Conservation (phyloP, 2,797 vertebrate species). For the Catamblyrhynchus diadema region DNA sequence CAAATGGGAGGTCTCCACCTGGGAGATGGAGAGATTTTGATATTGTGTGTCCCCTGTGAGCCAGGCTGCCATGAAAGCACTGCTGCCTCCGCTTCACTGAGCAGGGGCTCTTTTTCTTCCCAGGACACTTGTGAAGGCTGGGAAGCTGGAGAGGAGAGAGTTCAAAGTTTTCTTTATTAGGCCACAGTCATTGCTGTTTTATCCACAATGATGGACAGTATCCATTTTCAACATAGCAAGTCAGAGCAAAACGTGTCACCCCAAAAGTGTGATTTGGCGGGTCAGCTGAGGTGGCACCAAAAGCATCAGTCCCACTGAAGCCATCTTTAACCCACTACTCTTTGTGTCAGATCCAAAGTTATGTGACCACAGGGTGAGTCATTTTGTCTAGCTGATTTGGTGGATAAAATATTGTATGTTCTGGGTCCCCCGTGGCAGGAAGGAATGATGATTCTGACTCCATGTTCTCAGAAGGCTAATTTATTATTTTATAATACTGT, state of each 20-base stretch:
- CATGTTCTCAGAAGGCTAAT: not conserved
- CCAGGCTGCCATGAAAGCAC: not conserved
- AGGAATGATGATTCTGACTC: not conserved
- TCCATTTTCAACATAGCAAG: not conserved
- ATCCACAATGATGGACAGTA: not conserved
- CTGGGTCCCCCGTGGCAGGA: not conserved
- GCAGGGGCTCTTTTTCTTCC: not conserved
- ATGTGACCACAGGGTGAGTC: not conserved
- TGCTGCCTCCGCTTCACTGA: not conserved
- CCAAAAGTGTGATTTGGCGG: not conserved
- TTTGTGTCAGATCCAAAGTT: not conserved
- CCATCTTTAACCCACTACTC: not conserved
- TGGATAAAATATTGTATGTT: not conserved
- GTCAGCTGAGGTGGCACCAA: not conserved
- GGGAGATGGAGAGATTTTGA: not conserved
- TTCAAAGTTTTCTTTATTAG: not conserved
- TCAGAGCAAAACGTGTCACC: not conserved
- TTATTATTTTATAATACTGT: not conserved
- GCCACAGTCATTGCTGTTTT: not conserved
- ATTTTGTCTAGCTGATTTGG: not conserved
- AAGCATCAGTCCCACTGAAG: not conserved
- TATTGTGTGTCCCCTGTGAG: not conserved
- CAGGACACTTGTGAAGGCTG: not conserved
- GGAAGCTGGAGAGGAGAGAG: not conserved
- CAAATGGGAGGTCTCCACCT: not conserved